These are phyloP conservation scores for Eueides isabella DNA, from an alignment of 1,140 invertebrate species.

Conservation along the genomic window DNA sequence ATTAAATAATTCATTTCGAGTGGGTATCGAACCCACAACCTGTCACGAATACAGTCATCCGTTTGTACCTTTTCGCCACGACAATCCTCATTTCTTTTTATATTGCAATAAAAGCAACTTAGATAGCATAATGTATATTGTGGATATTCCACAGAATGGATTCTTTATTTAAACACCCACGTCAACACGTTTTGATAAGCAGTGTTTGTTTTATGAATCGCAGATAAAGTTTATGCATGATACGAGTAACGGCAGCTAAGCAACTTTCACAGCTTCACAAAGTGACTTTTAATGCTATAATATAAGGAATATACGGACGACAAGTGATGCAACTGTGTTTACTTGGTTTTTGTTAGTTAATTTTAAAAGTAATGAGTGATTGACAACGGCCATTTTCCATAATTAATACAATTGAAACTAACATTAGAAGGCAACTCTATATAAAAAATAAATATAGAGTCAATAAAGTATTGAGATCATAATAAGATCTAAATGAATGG, in stretches of 20 bases:
- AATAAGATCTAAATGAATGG: not conserved
- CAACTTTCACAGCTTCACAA: conserved; percentile 16
- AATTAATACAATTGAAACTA: not conserved
- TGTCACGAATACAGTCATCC: too few relatives aligned
- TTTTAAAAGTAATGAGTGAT: not conserved
- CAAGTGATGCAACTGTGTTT: not conserved
- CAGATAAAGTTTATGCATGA: conserved; percentile 12
- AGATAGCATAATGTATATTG: not conserved
- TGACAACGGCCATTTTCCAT: not conserved
- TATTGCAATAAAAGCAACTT: too few relatives aligned
- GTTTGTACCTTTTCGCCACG: too few relatives aligned
- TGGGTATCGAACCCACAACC: too few relatives aligned
- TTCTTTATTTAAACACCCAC: conserved; percentile 7
- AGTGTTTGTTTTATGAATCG: conserved; percentile 9
- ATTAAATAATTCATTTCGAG: too few relatives aligned
- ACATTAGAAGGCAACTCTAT: not conserved
- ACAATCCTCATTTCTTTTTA: too few relatives aligned
- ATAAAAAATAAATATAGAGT: not conserved
- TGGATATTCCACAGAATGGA: not conserved
- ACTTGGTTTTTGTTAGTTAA: not conserved
- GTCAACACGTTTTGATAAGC: conserved; percentile 9
- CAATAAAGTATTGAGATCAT: not conserved
- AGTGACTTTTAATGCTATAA: conserved; percentile 1
- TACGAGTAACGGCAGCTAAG: conserved; percentile 9
- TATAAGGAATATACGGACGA: not conserved